Base-by-base conservation (phyloP, 2,797 vertebrate genomes). In the Microctenopoma stevenorrisi region DNA sequence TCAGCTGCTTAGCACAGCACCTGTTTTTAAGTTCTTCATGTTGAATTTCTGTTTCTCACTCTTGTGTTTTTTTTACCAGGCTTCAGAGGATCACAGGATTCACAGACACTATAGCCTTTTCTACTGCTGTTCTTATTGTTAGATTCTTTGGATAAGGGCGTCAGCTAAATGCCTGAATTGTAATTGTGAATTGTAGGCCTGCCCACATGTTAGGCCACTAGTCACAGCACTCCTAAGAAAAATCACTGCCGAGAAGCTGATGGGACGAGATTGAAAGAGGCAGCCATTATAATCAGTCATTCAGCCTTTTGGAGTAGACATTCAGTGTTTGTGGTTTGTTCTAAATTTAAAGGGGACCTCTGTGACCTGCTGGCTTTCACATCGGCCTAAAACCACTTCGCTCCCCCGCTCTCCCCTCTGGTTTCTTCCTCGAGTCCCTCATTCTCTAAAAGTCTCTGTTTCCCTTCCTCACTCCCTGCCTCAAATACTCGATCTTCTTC, bases 261-360 rank as follows among this genome's bases (percentile, higher is more conserved):
- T 44, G 66, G 83, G 90, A 91, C 14, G 86, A 89, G 90, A 93
- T 93, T n/a, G 80, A 90, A 89, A 83, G 81, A 88, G 90, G 91
- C 91, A 91, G 89, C 90, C 90, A 91, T 92, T 91, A 84, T 91
- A 89, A 91, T 91, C 89, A 89, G 72, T 90, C 90, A 90, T 91
- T 93, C 88, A 92, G 86, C 78, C 90, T 85, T 88, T 88, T 87
- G 83, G 85, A 87, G 86, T 4, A 87, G 86, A 86, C 82, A 86
- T 89, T 86, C 89, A 87, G 72, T 71, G 64, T 86, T 84, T 68
- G 86, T 79, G 89, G 89, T 91, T 90, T 89, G 88, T 92, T 93
- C 87, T 89, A 88, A 88, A 88, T 90, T 90, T 91, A 92, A 92
- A 91, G 87, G 89, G 87, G 89, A 91, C 91, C 91, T 89, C 86